Evolutionary conservation across 2,113 vertebrate genomes (phyloP).

Genomic region (Oryzias curvinotus): DNA sequence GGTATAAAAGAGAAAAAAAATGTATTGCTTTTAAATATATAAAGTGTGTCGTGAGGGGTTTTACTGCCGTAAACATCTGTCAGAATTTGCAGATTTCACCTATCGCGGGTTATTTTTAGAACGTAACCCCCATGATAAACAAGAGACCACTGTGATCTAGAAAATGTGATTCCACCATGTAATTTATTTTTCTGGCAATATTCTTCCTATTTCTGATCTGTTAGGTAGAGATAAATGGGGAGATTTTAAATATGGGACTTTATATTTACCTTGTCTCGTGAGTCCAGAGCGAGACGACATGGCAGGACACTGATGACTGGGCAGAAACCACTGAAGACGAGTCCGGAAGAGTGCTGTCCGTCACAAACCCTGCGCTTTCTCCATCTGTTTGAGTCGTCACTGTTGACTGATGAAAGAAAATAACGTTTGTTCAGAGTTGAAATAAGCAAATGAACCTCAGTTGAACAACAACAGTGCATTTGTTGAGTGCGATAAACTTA

Average conservation of each 20-base stretch:
- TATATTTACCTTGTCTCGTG: constrained; percentile 74
- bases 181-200: no score
- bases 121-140: no score
- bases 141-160: no score
- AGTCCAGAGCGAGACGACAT: constrained; percentile 77
- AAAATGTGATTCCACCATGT: no score
- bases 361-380: constrained; percentile 74
- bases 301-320: constrained; percentile 65
- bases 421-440: background rate
- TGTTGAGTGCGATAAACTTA: constrained; percentile 48
- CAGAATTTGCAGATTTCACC: no score
- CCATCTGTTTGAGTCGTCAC: constrained; percentile 71
- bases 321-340: constrained; percentile 66
- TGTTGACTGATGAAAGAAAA: constrained; percentile 73
- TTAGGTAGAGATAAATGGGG: no score
- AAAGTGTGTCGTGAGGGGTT: no score
- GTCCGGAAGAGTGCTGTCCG: constrained; percentile 76
- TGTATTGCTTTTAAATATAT: no score
- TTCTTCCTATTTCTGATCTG: no score
- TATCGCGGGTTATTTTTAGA: no score
- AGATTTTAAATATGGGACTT: background rate
- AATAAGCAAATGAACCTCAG: background rate
- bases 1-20: no score
- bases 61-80: no score
- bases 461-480: background rate